phyloP scores from a whole-genome alignment of 2,797 vertebrate species.

The Stomatorhinus walkeri region DNA sequence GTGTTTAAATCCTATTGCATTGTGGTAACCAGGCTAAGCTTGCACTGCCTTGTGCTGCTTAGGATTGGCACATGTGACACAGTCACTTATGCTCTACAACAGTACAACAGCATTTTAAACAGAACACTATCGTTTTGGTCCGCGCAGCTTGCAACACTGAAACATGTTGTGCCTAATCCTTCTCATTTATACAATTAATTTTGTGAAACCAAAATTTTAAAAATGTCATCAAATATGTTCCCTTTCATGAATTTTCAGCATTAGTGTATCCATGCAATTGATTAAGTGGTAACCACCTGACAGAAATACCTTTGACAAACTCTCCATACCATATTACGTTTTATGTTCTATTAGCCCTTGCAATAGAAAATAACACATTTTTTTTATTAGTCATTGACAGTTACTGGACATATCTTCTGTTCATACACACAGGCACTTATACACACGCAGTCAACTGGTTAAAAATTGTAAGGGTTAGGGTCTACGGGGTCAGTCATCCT shows the following conservation, averaged over 20 bases:
- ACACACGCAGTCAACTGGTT: neutral
- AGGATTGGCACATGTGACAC: neutral
- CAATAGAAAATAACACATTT: neutral
- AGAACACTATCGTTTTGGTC: neutral
- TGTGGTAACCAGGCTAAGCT: neutral
- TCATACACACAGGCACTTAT: conserved; percentile 10
- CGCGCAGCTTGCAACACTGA: neutral
- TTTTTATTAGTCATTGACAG: neutral
- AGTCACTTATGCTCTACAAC: neutral
- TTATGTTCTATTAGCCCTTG: conserved; percentile 15
- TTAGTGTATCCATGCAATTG: neutral
- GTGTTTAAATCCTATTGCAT: neutral
- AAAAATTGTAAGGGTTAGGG: neutral
- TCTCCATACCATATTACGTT: neutral
- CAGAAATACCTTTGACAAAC: neutral
- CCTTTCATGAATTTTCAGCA: neutral
- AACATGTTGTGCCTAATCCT: neutral
- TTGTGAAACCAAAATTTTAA: neutral
- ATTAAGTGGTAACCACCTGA: neutral
- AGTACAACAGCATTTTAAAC: conserved; percentile 3
- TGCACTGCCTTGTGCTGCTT: neutral
- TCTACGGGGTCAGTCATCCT: neutral
- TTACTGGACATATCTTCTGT: neutral
- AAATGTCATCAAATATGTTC: neutral
- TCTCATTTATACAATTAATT: neutral